phyloP scores from a whole-genome alignment of 2,888 invertebrate genomes.

The Malthinus flaveolus region DNA sequence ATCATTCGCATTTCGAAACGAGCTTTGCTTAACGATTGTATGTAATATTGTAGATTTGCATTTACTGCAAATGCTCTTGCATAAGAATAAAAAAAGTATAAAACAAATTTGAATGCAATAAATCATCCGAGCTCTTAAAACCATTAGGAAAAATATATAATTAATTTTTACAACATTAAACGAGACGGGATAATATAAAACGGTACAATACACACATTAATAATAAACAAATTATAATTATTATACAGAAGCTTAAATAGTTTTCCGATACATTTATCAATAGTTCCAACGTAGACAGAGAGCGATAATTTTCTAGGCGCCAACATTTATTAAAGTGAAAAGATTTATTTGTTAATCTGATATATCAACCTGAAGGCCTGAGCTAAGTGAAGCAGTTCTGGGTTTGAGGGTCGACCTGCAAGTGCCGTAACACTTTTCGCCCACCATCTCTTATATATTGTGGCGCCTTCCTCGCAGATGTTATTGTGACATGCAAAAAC shows the following conservation, averaged over 20 bases:
- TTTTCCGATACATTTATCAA: too few species aligned
- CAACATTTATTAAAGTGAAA: constrained; percentile 10
- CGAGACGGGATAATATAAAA: too few species aligned
- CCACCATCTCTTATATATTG: constrained; percentile 12
- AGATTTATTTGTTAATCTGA: constrained; percentile 18
- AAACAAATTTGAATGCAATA: background rate
- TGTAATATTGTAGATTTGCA: constrained; percentile 9
- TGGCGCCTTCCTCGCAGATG: constrained; percentile 22
- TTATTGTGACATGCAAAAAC: constrained; percentile 5
- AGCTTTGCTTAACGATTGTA: constrained; percentile 8
- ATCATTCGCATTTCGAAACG: constrained; percentile 6
- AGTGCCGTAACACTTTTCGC: constrained; percentile 21
- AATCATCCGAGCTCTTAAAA: too few species aligned
- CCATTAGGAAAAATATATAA: too few species aligned
- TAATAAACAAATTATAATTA: too few species aligned
- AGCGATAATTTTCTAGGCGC: constrained; percentile 12
- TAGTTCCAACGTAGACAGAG: background rate
- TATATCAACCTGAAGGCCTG: constrained; percentile 18
- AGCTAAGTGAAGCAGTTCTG: constrained; percentile 9
- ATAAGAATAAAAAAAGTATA: background rate
- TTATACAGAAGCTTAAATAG: too few species aligned
- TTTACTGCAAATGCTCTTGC: background rate
- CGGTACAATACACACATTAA: too few species aligned
- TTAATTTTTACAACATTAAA: too few species aligned
- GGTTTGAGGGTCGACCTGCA: constrained; percentile 16